phyloP scores from a whole-genome alignment of 2,113 vertebrate genomes.

The Cebidichthys violaceus region DNA sequence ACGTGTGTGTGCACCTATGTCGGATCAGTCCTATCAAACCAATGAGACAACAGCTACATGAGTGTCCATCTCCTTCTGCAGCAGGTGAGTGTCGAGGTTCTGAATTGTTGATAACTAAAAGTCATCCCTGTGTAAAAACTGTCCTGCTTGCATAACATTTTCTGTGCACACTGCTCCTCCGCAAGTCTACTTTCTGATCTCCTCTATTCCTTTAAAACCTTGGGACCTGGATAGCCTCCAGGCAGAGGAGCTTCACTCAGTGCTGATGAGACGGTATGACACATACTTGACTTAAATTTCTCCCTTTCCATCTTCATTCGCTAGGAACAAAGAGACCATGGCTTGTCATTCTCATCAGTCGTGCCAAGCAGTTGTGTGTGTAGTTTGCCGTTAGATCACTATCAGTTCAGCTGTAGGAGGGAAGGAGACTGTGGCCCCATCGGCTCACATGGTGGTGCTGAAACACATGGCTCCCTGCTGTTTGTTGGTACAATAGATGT shows the following conservation, averaged over 20 bases:
- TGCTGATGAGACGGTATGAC: conserved; percentile 50
- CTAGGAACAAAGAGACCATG: conserved; percentile 38
- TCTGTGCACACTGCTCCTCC: conserved; percentile 16
- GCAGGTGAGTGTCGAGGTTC: not conserved
- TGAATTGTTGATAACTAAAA: not conserved
- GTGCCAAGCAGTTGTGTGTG: conserved; percentile 41
- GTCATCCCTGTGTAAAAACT: not conserved
- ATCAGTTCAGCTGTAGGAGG: conserved; percentile 49
- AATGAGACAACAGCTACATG: not conserved
- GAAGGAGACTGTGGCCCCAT: conserved; percentile 41
- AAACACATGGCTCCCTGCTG: conserved; percentile 43
- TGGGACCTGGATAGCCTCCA: conserved; percentile 33
- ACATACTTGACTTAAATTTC: conserved; percentile 54
- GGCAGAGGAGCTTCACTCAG: conserved; percentile 40
- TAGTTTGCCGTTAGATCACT: conserved; percentile 61
- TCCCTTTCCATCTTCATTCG: conserved; percentile 31
- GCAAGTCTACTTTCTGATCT: conserved; percentile 14
- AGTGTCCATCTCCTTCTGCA: not conserved
- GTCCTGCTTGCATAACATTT: conserved; percentile 23
- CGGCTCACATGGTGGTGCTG: conserved; percentile 42
- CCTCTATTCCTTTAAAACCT: conserved; percentile 28
- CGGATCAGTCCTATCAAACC: not conserved
- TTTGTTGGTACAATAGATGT: conserved; percentile 42
- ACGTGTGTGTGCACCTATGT: not conserved
- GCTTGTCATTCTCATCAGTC: conserved; percentile 39